Conservation (phyloP, 2,888 invertebrate species). For the Tubulanus polymorphus region DNA sequence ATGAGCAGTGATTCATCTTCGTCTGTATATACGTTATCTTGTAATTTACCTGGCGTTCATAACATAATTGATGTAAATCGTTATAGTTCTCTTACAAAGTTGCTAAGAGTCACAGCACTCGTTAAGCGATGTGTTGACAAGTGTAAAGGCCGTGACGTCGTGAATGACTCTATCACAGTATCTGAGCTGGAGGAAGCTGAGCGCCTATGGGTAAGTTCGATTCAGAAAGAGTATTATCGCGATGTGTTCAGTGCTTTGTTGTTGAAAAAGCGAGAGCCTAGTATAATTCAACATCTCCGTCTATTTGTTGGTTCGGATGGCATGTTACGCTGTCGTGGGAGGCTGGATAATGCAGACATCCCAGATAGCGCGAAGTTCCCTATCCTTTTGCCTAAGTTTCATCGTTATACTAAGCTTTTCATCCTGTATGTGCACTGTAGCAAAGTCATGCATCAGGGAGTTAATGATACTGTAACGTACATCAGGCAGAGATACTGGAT, state of each 20-base stretch:
- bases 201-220: not conserved
- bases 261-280: not conserved
- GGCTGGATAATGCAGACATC: not conserved
- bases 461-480: not conserved
- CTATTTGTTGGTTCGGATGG: not conserved
- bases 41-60: too few relatives aligned
- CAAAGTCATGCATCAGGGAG: not conserved
- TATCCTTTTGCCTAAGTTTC: not conserved
- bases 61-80: too few relatives aligned
- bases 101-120: not conserved
- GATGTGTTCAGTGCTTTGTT: too few relatives aligned
- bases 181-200: not conserved
- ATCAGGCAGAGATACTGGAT: conserved; percentile 13
- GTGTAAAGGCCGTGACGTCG: not conserved
- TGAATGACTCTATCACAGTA: not conserved
- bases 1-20: too few relatives aligned
- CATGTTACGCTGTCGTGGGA: not conserved
- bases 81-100: too few relatives aligned
- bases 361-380: not conserved
- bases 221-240: not conserved
- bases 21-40: too few relatives aligned
- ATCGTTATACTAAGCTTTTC: not conserved
- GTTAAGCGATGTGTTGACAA: not conserved
- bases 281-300: not conserved
- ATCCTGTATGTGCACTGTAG: not conserved